A percentile compares a stretch with the other conserved stretches of the same genome.
These are phyloP conservation scores for Crotophaga sulcirostris DNA, from an alignment of 2,113 vertebrate genomes.

Conservation along the genomic window DNA sequence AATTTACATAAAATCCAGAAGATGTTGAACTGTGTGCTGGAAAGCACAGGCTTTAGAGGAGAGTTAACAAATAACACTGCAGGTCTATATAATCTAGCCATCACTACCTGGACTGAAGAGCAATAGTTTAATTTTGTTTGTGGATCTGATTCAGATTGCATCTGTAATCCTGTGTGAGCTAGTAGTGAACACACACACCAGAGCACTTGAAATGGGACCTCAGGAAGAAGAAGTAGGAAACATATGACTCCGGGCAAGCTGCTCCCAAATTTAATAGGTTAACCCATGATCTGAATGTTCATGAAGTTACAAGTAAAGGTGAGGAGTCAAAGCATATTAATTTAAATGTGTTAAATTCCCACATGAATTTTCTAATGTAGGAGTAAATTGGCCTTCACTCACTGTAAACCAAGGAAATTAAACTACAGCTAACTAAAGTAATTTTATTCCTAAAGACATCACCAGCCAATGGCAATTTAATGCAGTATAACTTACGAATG, in stretches of 20 bases:
- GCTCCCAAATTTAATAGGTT: not conserved
- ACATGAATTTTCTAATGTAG: not conserved
- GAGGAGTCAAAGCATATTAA: constrained; percentile 2
- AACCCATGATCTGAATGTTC: not conserved
- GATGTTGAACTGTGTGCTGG: not conserved
- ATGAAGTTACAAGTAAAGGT: not conserved
- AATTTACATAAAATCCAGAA: not conserved
- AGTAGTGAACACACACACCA: not conserved
- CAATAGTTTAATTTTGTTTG: not conserved
- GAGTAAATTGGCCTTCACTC: constrained; percentile 12
- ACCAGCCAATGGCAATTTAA: constrained; percentile 42
- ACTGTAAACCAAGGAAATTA: constrained; percentile 47
- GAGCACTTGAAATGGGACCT: not conserved
- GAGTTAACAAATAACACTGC: not conserved
- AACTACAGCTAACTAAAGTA: constrained; percentile 11
- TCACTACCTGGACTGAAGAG: not conserved
- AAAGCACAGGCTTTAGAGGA: not conserved
- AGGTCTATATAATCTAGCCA: not conserved
- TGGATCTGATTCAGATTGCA: not conserved
- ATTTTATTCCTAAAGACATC: constrained; percentile 41
- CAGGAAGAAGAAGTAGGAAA: constrained; percentile 46
- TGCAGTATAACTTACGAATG: constrained; percentile 41
- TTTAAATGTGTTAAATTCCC: constrained; percentile 3
- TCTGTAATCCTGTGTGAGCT: not conserved
- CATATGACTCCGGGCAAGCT: not conserved